Base-by-base conservation (phyloP, 1,140 invertebrate species). In the Zaprionus kolodkinae region DNA sequence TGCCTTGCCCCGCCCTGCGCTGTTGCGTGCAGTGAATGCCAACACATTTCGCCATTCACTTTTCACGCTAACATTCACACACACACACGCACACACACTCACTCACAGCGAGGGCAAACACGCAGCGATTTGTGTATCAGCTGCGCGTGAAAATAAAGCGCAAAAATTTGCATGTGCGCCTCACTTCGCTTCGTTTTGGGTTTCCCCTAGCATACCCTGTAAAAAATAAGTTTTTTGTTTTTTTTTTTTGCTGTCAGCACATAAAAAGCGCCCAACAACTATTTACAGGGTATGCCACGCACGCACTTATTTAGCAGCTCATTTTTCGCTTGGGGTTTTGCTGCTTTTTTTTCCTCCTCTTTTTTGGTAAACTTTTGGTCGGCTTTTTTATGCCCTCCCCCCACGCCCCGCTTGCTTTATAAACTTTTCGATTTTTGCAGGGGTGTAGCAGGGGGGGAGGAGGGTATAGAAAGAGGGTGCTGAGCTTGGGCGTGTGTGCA, bases 41-140 rank as follows among this genome's bases (percentile, higher is more conserved):
- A 78, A 88, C 85, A 88, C 80, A 88, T 78, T 78, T 84, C 54
- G 62, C 78, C 85, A 88, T 87, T 88, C 84, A 83, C 84, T 87
- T 82, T 87, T 87, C 83, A 87, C 80, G 64, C 83, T 72, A 71
- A 65, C 64, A 63, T 71, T 63, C 81, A 84, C 76, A 74, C 33
- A 45, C 55, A 48, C 62, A 40, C 25, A 65, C 25, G 40, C 60
- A 52, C 21, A 62, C 65, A 62, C 25, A 65, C 25, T 40, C 60
- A 52, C 21, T 56, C 65, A 62, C 61, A 45, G 40, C 13, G 13
- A n/a, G 43, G 30, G 30, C 55, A 52, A n/a, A 60, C 33, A 54
- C 56, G 59, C 33, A 66, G 36, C 56, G 55, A 60, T 66, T 78
- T 67, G 64, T 87, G 80, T 82, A 81, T 78, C 83, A 87, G 83